These are phyloP conservation scores for Sericinus montela DNA, from an alignment of 2,888 invertebrate genomes.

Conservation along the genomic window DNA sequence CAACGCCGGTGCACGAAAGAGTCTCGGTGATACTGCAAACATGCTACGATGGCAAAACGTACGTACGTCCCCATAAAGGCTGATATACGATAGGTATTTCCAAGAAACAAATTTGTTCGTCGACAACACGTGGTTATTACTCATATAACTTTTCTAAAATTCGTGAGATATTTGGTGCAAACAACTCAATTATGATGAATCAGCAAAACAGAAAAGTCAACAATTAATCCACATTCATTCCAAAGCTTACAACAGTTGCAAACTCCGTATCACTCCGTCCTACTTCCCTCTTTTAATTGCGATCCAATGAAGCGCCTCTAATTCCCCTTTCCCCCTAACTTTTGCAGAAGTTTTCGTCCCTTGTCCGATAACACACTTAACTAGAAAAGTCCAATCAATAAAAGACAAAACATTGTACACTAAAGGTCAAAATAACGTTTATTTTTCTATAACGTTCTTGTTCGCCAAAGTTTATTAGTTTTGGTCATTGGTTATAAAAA, in stretches of 20 bases:
- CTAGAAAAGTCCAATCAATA: slow-evolving; percentile 47
- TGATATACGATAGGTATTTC: too few relatives aligned
- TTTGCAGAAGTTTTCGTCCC: slow-evolving; percentile 30
- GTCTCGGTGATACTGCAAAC: too few relatives aligned
- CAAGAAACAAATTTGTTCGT: too few relatives aligned
- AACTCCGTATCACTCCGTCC: slow-evolving; percentile 45
- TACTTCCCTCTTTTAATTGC: slow-evolving; percentile 68
- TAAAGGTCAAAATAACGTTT: slow-evolving; percentile 36
- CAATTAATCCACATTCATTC: slow-evolving; percentile 15
- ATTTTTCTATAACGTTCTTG: slow-evolving; percentile 25
- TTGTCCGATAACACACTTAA: slow-evolving; percentile 39
- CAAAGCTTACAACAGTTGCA: slow-evolving; percentile 3
- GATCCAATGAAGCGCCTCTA: slow-evolving; percentile 70
- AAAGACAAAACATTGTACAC: slow-evolving; percentile 44
- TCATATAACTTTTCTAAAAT: too few relatives aligned
- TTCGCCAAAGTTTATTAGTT: not conserved
- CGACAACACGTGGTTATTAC: too few relatives aligned
- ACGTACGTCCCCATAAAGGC: too few relatives aligned
- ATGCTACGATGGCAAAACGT: too few relatives aligned
- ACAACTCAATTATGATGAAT: slow-evolving; percentile 13
- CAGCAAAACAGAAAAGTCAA: slow-evolving; percentile 8
- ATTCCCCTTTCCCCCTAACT: slow-evolving; percentile 42
- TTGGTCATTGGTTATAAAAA: too few relatives aligned
- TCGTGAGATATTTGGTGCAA: too few relatives aligned
- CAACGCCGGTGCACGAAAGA: too few relatives aligned